Conservation (phyloP, 2,113 vertebrate genomes). For the Anthoscopus minutus region DNA sequence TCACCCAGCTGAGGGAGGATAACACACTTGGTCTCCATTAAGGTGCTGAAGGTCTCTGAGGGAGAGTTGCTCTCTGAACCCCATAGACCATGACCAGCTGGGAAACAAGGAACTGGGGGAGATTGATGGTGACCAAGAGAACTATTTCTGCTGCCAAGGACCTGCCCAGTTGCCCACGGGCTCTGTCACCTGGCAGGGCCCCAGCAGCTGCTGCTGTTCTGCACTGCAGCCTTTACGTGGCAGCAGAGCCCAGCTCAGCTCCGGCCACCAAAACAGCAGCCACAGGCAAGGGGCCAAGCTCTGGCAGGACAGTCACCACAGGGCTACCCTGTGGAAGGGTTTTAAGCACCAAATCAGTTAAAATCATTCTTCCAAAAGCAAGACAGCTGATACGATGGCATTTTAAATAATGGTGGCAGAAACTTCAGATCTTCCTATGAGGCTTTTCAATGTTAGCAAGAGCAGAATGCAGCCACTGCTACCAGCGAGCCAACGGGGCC, state of each 20-base stretch:
- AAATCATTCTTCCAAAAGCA: not conserved
- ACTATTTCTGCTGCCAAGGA: not conserved
- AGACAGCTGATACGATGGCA: not conserved
- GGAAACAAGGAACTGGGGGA: not conserved
- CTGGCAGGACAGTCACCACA: fast-evolving
- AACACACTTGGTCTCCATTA: not conserved
- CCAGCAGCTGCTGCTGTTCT: not conserved
- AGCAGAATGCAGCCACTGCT: not conserved
- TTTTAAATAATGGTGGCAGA: not conserved
- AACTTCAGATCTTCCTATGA: not conserved
- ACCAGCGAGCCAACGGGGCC: not conserved
- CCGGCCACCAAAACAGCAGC: not conserved
- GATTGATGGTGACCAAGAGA: not conserved
- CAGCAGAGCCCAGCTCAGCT: conserved; percentile 32
- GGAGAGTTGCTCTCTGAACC: not conserved
- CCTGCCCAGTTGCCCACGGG: not conserved
- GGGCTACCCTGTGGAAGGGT: not conserved
- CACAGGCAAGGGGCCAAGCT: not conserved
- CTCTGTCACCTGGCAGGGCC: not conserved
- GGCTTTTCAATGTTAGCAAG: not conserved
- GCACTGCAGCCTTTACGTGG: not conserved
- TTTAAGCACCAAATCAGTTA: not conserved
- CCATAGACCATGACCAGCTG: no score
- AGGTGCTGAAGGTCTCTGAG: not conserved
- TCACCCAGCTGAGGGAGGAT: not conserved